Percentiles rank a stretch among this genome's conserved stretches.
These are phyloP conservation scores for Erpornis zantholeuca DNA, from an alignment of 2,113 vertebrate species.

Conservation along the genomic window DNA sequence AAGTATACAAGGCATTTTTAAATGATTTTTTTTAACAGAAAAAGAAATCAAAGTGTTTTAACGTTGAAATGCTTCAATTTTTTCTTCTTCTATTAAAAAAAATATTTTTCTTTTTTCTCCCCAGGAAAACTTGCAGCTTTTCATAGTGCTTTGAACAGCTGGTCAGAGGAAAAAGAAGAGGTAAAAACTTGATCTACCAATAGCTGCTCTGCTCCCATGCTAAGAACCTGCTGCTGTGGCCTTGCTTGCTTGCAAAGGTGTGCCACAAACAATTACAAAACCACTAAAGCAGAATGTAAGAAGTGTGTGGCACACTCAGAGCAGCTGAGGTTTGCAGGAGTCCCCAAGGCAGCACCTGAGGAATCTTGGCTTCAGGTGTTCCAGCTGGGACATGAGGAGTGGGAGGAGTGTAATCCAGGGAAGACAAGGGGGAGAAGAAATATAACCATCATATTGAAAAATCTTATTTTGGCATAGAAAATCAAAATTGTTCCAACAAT, in stretches of 20 bases:
- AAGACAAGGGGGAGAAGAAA: neutral
- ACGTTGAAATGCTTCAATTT: neutral
- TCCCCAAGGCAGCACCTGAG: neutral
- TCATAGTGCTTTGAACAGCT: neutral
- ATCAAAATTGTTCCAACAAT: neutral
- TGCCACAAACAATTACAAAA: neutral
- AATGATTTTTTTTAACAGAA: neutral
- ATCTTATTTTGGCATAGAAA: neutral
- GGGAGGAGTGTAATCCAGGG: neutral
- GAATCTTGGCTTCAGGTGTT: neutral
- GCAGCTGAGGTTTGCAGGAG: neutral
- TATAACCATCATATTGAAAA: neutral
- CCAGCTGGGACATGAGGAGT: neutral
- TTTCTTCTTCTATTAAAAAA: no score
- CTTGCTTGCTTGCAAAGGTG: neutral
- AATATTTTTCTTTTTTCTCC: neutral
- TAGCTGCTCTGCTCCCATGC: neutral
- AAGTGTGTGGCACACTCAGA: no score
- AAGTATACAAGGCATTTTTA: neutral
- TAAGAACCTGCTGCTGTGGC: neutral
- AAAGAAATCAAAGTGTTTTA: neutral
- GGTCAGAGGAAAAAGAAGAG: neutral
- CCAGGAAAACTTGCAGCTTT: neutral
- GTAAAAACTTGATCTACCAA: neutral
- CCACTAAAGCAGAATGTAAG: neutral